Percentiles rank a stretch among this genome's conserved stretches.
These are phyloP conservation scores for Emydura subglobosa DNA, from an alignment of 2,113 vertebrate species.

Conservation along the genomic window DNA sequence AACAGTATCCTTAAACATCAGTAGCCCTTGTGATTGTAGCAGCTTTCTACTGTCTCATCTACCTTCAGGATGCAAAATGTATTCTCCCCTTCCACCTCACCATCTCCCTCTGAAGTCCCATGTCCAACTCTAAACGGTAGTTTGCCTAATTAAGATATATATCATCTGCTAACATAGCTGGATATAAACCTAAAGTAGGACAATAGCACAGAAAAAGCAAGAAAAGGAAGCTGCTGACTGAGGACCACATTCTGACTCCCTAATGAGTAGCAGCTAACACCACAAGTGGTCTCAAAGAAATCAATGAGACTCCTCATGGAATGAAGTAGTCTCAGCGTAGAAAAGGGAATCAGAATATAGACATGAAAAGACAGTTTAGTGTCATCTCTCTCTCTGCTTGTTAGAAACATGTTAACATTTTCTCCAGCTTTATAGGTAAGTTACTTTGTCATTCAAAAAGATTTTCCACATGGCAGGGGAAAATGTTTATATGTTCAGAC, in stretches of 20 bases:
- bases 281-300: not conserved
- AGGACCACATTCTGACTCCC: not conserved
- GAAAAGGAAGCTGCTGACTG: not conserved
- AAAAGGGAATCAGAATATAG: not conserved
- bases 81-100: not conserved
- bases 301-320: not conserved
- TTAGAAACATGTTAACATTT: not conserved
- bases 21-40: not conserved
- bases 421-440: not conserved
- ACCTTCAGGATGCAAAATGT: not conserved
- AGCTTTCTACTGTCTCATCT: accelerated
- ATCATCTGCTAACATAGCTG: not conserved
- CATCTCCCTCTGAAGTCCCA: not conserved
- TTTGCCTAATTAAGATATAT: not conserved
- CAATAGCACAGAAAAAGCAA: not conserved
- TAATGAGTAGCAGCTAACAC: not conserved
- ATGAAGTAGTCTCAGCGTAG: not conserved
- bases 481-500: not conserved
- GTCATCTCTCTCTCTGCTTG: not conserved
- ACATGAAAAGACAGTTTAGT: not conserved
- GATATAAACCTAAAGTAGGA: not conserved
- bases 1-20: not conserved
- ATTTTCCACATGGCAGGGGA: not conserved
- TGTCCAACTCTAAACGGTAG: not conserved
- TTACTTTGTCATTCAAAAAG: not conserved